Evolutionary conservation across 2,113 vertebrate species (phyloP), one percentile per base, ranked within the genome.

Genomic region (Struthidea cinerea): DNA sequence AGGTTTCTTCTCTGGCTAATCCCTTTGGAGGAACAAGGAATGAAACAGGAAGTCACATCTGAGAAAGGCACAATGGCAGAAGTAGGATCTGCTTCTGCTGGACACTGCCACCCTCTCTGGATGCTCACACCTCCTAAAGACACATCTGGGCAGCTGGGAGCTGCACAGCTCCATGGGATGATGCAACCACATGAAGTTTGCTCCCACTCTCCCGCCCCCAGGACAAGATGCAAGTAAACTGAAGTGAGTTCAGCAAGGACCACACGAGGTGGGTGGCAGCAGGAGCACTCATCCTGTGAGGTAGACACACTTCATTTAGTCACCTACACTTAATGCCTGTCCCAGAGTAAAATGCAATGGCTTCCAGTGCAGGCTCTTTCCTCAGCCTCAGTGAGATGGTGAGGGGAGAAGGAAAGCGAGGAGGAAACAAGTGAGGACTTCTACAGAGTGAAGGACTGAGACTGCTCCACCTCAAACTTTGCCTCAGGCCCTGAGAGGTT

Each of bases 181-280:
- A 78, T 32, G 42, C 24, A 42, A 28, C 10, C 33, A 37, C 3
- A 0, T 23, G 11, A 16, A 53, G n/a, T 59, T 77, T 63, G 17
- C 21, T 68, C 8, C 32, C 11, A 28, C 57, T 55, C 9, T 20
- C 9, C 13, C 3, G 1, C 7, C 33, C 9, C 11, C 17, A 13
- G 15, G 10, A 53, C 9, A 53, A 39, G 44, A 53, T 5, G 16
- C 7, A 6, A 42, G 33, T 19, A 68, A 73, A 53, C 13, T 11
- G 30, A 15, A 41, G 24, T 17, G 35, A 82, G 28, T 33, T 52
- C 63, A 52, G 73, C 33, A 60, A 61, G 42, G 49, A 24, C 10
- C 20, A 28, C 16, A 24, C 0, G 0, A 52, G n/a, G 59, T 8
- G 33, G 20, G 8, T 13, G 8, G 57, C 30, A 65, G 47, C 20